A percentile compares a stretch with the other conserved stretches of the same genome.
phyloP scores from a whole-genome alignment of 2,113 vertebrate species.

The Salminus brasiliensis region DNA sequence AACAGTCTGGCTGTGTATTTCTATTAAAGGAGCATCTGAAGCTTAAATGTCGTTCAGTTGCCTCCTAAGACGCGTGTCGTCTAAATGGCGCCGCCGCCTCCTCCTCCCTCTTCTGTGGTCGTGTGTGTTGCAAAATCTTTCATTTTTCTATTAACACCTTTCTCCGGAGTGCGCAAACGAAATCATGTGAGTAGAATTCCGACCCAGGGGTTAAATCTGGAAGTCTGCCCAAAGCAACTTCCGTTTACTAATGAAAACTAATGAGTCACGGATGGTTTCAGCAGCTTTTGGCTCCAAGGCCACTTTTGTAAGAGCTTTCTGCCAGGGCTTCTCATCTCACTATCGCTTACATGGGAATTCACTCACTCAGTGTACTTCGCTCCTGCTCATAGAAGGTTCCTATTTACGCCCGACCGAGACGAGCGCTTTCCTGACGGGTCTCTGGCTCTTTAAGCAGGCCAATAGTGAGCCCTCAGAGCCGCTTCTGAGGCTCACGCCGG shows the following conservation, averaged over 20 bases:
- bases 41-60: too few species aligned
- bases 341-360: not conserved
- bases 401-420: not conserved
- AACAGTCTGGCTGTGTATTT: too few species aligned
- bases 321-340: not conserved
- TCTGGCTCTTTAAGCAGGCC: not conserved
- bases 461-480: not conserved
- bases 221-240: not conserved
- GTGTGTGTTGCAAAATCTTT: too few species aligned
- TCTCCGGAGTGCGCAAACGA: too few species aligned
- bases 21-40: too few species aligned
- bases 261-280: not conserved
- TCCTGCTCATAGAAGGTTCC: not conserved
- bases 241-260: constrained; percentile 8
- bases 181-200: not conserved
- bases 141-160: too few species aligned
- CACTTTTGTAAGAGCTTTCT: not conserved
- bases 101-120: too few species aligned
- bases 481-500: not conserved
- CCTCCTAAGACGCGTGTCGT: too few species aligned
- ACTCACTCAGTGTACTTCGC: not conserved
- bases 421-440: not conserved
- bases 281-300: not conserved
- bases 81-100: too few species aligned
- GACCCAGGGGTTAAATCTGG: not conserved